These are phyloP conservation scores for Recurvirostra avosetta DNA, from an alignment of 2,113 vertebrate species.

Conservation along the genomic window DNA sequence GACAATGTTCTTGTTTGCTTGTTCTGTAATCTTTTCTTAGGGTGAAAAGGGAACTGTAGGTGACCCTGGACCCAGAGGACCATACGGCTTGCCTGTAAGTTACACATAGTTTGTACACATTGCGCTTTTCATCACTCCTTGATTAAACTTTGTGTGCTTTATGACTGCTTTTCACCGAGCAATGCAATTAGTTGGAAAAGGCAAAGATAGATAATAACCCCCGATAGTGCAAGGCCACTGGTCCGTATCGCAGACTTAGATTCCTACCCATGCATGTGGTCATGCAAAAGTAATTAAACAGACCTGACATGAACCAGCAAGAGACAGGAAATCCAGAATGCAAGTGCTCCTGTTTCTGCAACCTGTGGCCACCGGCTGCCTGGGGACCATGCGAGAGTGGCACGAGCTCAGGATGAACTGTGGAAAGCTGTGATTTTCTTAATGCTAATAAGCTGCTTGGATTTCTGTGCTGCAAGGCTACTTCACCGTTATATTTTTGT, in stretches of 20 bases:
- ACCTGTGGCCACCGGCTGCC: not conserved
- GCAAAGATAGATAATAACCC: not conserved
- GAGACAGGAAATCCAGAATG: not conserved
- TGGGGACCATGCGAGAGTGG: not conserved
- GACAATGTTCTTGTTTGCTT: slow-evolving; percentile 6
- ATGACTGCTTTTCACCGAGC: not conserved
- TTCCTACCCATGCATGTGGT: not conserved
- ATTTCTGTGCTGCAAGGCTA: not conserved
- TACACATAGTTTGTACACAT: not conserved
- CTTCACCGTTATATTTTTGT: not conserved
- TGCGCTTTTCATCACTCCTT: not conserved
- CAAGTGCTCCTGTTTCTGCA: not conserved
- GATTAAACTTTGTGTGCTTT: not conserved
- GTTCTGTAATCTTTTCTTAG: slow-evolving; percentile 63
- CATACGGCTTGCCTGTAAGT: slow-evolving; percentile 96
- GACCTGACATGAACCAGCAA: not conserved
- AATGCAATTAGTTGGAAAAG: not conserved
- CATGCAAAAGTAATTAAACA: not conserved
- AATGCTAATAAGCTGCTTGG: not conserved
- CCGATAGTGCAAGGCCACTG: slow-evolving; percentile 11
- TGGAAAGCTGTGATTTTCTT: not conserved
- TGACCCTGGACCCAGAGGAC: slow-evolving; percentile 93
- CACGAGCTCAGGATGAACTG: not conserved
- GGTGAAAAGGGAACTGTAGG: slow-evolving; percentile 84
- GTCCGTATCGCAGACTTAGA: not conserved